Percentiles rank a stretch among this genome's conserved stretches.
phyloP scores from a whole-genome alignment of 2,797 vertebrate species.

The Bradypodion pumilum region DNA sequence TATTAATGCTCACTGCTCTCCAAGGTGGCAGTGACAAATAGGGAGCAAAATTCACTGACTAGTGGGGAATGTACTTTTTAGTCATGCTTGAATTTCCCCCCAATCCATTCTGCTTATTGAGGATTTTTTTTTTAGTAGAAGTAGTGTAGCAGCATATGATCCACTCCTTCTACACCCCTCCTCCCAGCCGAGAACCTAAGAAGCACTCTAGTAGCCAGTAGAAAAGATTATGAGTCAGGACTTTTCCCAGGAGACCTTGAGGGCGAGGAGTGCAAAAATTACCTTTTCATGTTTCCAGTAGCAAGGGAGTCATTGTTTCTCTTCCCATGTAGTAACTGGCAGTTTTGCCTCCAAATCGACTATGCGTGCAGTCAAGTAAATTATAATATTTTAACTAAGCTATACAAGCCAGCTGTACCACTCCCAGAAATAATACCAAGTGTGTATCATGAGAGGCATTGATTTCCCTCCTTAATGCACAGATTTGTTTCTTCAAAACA shows the following conservation, averaged over 20 bases:
- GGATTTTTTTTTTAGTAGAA: constrained; percentile 82
- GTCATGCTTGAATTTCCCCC: constrained; percentile 94
- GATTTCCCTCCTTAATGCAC: constrained; percentile 67
- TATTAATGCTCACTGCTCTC: constrained; percentile 96
- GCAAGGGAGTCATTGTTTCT: constrained; percentile 74
- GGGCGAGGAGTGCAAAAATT: constrained; percentile 70
- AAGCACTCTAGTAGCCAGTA: constrained; percentile 71
- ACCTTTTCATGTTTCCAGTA: constrained; percentile 75
- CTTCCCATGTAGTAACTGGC: constrained; percentile 71
- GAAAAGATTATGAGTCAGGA: constrained; percentile 73
- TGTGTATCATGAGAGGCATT: constrained; percentile 73
- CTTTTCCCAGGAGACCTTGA: constrained; percentile 74
- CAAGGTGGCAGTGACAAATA: constrained; percentile 99
- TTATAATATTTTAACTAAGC: constrained; percentile 76
- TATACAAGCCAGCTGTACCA: constrained; percentile 70
- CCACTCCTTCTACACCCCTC: constrained; percentile 23
- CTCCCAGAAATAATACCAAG: constrained; percentile 75
- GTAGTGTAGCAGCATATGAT: constrained; percentile 71
- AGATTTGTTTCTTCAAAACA: constrained; percentile 76
- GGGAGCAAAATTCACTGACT: constrained; percentile 95
- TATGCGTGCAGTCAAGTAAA: constrained; percentile 73
- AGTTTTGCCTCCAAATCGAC: constrained; percentile 75
- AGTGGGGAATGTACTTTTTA: constrained; percentile 97
- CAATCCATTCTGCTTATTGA: constrained; percentile 90
- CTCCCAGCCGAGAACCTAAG: constrained; percentile 48